phyloP scores from a whole-genome alignment of 2,888 invertebrate species.

The Andrena praecox region DNA sequence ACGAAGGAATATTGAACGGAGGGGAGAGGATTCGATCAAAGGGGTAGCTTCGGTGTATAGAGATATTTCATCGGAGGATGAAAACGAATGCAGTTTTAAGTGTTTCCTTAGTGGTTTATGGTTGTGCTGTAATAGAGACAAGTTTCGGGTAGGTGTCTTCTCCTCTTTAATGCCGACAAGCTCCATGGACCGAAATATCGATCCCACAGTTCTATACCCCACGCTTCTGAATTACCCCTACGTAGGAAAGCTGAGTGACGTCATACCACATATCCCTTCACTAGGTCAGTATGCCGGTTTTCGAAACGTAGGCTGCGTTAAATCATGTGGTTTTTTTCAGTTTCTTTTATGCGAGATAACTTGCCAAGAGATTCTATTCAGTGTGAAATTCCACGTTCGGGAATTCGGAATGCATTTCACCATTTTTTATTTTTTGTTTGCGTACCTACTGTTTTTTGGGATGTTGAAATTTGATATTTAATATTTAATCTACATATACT shows the following conservation, averaged over 20 bases:
- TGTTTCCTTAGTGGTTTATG: not conserved
- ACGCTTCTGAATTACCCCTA: constrained; percentile 76
- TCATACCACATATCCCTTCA: constrained; percentile 79
- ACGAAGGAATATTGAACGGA: not conserved
- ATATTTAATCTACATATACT: no score
- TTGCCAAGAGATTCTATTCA: not conserved
- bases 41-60: not conserved
- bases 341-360: not conserved
- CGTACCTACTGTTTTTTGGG: not conserved
- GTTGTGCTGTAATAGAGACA: not conserved
- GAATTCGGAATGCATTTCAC: no score
- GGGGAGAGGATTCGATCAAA: not conserved
- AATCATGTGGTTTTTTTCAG: not conserved
- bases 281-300: constrained; percentile 81
- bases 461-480: no score
- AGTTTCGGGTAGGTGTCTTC: constrained; percentile 55
- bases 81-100: not conserved
- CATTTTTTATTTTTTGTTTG: not conserved
- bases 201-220: constrained; percentile 74
- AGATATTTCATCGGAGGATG: not conserved
- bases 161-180: constrained; percentile 76
- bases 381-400: no score
- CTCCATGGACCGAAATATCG: constrained; percentile 81
- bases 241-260: constrained; percentile 78
- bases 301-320: constrained; percentile 23